Conservation (phyloP, 1,140 invertebrate species). For the Eriosoma lanigerum region DNA sequence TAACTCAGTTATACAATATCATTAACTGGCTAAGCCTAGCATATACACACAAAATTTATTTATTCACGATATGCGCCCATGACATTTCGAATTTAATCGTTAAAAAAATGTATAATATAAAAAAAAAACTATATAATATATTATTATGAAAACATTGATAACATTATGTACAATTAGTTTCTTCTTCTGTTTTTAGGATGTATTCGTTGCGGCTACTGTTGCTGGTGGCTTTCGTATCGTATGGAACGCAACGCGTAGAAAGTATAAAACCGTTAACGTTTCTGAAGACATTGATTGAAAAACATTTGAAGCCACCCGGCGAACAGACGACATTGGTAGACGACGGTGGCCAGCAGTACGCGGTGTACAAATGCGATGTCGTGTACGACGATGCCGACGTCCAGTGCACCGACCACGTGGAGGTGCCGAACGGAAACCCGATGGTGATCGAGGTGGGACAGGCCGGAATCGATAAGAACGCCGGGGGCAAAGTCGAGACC, state of each 20-base stretch:
- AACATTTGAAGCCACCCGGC: neutral
- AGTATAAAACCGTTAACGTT: conserved; percentile 6
- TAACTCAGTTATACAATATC: too few species aligned
- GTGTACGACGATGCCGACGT: neutral
- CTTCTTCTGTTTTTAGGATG: conserved; percentile 29
- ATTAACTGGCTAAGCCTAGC: too few species aligned
- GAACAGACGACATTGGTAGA: neutral
- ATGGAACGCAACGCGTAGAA: neutral
- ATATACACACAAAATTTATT: too few species aligned
- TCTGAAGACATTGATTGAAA: neutral
- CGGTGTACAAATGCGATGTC: neutral
- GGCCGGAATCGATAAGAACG: too few species aligned
- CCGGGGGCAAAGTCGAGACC: neutral
- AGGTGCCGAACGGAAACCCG: neutral
- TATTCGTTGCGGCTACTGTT: neutral
- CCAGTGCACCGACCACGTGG: neutral
- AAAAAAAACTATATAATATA: too few species aligned
- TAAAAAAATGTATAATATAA: too few species aligned
- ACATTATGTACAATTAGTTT: too few species aligned
- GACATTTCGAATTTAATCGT: too few species aligned
- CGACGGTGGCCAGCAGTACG: too few species aligned
- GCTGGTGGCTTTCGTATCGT: neutral
- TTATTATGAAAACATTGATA: too few species aligned
- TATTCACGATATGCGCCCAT: too few species aligned
- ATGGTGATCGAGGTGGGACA: neutral